Base-by-base conservation (phyloP, 2,888 invertebrate species). In the Osmoderma eremita region DNA sequence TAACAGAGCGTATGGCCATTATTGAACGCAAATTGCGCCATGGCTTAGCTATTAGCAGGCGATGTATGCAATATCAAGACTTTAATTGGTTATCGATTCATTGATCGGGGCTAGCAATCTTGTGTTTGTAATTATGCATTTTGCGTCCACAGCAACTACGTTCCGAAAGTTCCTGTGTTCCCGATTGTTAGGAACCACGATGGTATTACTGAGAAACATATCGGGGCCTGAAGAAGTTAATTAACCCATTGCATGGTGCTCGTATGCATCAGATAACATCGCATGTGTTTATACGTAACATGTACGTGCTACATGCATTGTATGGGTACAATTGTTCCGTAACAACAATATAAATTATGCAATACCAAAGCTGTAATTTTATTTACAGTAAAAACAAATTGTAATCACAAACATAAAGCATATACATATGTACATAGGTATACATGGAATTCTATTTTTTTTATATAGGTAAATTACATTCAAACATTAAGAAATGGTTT, bases 71-170 rank as follows among this genome's bases (percentile, higher is more conserved):
- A 56, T 56, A 56, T 56, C 17, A n/a, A 56, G 10, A 20, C 54
- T 41, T 56, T 41, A 56, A 56, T 56, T 56, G 41, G 54, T 56
- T 56, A 56, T 56, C 54, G 54, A 56, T 56, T 56, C 39, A 13
- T 24, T 56, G 54, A 41, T 56, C 12, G 3, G 12, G 8, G 18
- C 15, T 41, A 39, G 13, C n/a, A 56, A 8, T 41, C 41, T 56
- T 56, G 54, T 13, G 20, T 22, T 41, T 22, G 54, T 39, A 41
- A 41, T 39, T 41, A 56, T 56, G 54, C 39, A 41, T 56, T 56
- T 41, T 56, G 41, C 41, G 20, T 56, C n/a, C 39, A 39, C 54
- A 56, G 30, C 20, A 41, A 5, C 18, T 38, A n/a, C 22, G 41
- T 30, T 30, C 53, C 18, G 39, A 56, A 56, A 56, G 41, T 56